Evolutionary conservation across 2,113 vertebrate genomes (phyloP), one percentile per base, ranked within the genome.

Genomic region (Cryptomyrus ogoouensis): DNA sequence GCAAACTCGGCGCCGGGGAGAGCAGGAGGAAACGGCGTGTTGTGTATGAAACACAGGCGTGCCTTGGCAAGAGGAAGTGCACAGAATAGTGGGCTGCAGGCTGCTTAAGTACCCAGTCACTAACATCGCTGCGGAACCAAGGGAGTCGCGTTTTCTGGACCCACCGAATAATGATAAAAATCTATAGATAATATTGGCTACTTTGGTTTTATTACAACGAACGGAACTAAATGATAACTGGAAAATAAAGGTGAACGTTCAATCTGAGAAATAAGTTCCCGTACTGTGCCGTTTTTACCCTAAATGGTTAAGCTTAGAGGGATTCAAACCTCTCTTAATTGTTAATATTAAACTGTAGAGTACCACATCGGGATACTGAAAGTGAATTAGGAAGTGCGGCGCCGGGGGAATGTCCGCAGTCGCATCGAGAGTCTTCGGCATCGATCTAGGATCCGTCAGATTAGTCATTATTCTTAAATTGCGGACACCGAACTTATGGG

Each of bases 61-160:
- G 89, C 80, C 89, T 84, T 62, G 27, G 56, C 89, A 89, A 89
- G 52, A 89, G 89, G 89, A 89, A 89, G 89, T 89, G 27, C 83
- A 39, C 5, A 5, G 10, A 70, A 27, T 13, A 27, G 62, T 27
- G n/a, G 62, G 62, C 62, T 70, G 62, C 62, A 70, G n/a, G 62
- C 62, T 31, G 27, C 27, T 12, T 10, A 27, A 27, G n/a, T 31
- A 1, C 83, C 19, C 9, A n/a, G 83, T 49, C 21, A 62, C 24
- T 62, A 62, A 58, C 7, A 49, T 85, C 42, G 42, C 21, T 15
- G 3, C 42, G 21, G 83, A 10, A 85, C 42, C 31, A 1, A 47
- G 44, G 39, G 24, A 85, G 35, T 74, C 31, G 66, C 66, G 66
- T 74, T 74, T 74, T 3, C 66, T 74, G 66, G 66, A 74, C 56